Conservation (phyloP, 2,888 invertebrate species). For the Teinopalpus imperialis region DNA sequence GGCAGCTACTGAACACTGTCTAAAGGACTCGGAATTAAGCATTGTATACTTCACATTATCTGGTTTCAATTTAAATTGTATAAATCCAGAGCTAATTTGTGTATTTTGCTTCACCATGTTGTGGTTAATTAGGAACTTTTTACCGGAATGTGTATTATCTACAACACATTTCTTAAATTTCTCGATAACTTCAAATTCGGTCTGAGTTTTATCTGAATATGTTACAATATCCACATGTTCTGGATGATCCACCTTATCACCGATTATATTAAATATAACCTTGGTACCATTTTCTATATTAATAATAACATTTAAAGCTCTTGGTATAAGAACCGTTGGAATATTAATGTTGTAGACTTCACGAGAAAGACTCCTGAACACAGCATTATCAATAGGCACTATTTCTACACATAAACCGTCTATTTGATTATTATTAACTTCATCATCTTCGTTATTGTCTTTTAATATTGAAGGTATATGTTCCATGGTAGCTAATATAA, state of each 20-base stretch:
- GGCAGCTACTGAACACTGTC: conserved; percentile 71
- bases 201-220: conserved; percentile 56
- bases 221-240: conserved; percentile 77
- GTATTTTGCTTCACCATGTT: conserved; percentile 69
- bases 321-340: conserved; percentile 77
- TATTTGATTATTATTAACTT: conserved; percentile 45
- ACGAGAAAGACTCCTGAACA: conserved; percentile 63
- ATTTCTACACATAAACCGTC: conserved; percentile 72
- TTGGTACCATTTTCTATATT: conserved; percentile 80
- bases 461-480: conserved; percentile 55
- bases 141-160: conserved; percentile 67
- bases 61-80: conserved; percentile 70
- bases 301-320: conserved; percentile 77
- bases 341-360: conserved; percentile 67
- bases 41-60: conserved; percentile 71
- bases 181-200: conserved; percentile 60
- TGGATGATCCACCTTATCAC: conserved; percentile 55
- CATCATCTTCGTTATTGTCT: conserved; percentile 46
- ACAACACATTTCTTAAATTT: conserved; percentile 78
- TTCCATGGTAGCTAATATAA: conserved; percentile 63
- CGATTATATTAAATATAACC: conserved; percentile 72
- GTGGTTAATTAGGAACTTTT: conserved; percentile 80
- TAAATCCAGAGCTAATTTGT: conserved; percentile 55
- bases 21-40: conserved; percentile 74
- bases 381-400: conserved; percentile 60